Conservation (phyloP, 2,113 vertebrate species). For the Tursiops truncatus region DNA sequence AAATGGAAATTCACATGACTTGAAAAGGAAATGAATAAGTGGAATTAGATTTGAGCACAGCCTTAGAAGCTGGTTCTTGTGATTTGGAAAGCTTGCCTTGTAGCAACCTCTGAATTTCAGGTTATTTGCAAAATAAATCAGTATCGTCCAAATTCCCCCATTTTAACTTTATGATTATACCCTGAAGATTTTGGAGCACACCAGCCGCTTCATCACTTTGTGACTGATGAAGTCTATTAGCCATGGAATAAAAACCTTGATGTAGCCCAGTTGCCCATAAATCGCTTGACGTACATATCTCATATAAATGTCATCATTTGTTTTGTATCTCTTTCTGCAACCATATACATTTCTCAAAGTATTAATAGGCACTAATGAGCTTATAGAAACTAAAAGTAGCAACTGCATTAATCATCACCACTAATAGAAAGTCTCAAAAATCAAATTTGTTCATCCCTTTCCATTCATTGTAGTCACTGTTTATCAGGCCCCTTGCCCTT, state of each 20-base stretch:
- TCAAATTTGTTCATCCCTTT: not conserved
- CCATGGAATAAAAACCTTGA: not conserved
- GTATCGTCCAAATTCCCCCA: not conserved
- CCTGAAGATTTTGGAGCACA: not conserved
- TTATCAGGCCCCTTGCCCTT: not conserved
- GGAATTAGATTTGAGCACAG: not conserved
- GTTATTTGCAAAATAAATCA: not conserved
- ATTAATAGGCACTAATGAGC: not conserved
- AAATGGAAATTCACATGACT: not conserved
- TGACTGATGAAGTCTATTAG: not conserved
- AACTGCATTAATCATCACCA: not conserved
- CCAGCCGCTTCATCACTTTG: not conserved
- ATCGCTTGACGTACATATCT: not conserved
- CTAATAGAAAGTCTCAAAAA: not conserved
- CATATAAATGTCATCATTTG: not conserved
- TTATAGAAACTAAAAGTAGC: not conserved
- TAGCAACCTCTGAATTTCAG: not conserved
- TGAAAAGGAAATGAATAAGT: not conserved
- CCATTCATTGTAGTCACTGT: not conserved
- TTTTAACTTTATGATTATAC: not conserved
- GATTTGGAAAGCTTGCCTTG: not conserved
- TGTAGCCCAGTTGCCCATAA: not conserved
- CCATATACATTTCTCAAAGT: not conserved
- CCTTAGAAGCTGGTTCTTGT: not conserved
- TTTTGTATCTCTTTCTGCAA: not conserved